Base-by-base conservation (phyloP, 2,113 vertebrate genomes). In the Corythoichthys haematopterus region DNA sequence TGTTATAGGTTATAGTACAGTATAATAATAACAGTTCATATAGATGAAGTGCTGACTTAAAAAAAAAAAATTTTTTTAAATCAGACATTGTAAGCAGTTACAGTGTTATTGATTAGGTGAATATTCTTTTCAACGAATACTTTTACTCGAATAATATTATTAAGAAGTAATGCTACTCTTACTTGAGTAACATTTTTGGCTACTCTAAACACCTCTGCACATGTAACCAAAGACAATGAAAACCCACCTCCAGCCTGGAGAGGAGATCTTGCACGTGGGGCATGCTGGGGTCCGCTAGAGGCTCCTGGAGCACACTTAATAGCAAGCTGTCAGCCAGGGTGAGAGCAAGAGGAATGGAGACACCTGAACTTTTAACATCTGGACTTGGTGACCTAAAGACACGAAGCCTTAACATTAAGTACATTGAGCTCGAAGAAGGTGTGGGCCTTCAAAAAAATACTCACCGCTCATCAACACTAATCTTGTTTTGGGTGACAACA, bases 231-330 rank as follows among this genome's bases (percentile, higher is more conserved):
- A 28, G 20, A 28, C 38, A 40, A 40, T 59, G 8, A 20, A 38
- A 14, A 10, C 76, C 68, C 65, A 91, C 91, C 86, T 91, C 73
- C 53, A 92, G 79, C 56, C 79, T 89, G 76, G 37, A 74, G 66
- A 89, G 74, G 2, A 89, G 88, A 4, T 61, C 56, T 58, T 82
- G 78, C 8, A 92, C 71, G 45, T 85, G 78, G 40, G 80, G 46
- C 40, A 80, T 62, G 0, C 64, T 66, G 60, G 85, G 78, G 51
- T 88, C 85, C 5, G 70, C 58, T 37, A 90, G 75, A 11, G 84
- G 80, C 77, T 93, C 91, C 55, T 88, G 86, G 6, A 90, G 84
- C n/a, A 92, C 66, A 15, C 85, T 90, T 37, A 91, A 70, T 52
- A 84, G 79, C 80, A 93, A 77, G 62, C 86, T 76, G 74, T 92